Evolutionary conservation across 2,113 vertebrate genomes (phyloP).

Genomic region (Antechinus flavipes): DNA sequence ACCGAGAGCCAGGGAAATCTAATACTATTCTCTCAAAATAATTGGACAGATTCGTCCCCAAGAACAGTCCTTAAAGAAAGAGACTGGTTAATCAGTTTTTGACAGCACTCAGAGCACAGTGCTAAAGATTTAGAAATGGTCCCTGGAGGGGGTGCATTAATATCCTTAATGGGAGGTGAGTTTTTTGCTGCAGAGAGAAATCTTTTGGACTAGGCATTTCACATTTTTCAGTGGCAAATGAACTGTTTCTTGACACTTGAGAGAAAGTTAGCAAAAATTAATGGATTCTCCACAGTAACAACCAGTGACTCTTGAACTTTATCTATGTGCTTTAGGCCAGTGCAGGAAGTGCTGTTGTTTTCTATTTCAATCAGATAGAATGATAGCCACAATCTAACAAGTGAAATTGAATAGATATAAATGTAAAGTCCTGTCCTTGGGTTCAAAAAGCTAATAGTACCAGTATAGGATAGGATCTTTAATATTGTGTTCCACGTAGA

Average conservation of each 20-base stretch:
- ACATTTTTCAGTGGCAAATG: slow-evolving; percentile 40
- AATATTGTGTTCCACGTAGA: background rate
- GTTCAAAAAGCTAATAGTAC: background rate
- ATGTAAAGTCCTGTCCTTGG: background rate
- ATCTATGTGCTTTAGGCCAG: background rate
- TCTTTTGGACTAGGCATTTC: slow-evolving; percentile 20
- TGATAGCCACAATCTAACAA: background rate
- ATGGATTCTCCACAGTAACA: background rate
- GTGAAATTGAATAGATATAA: background rate
- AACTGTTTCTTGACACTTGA: slow-evolving; percentile 48
- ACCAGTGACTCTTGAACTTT: slow-evolving; percentile 10
- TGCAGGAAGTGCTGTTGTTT: background rate
- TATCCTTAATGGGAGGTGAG: slow-evolving; percentile 37
- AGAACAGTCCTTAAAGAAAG: slow-evolving; percentile 54
- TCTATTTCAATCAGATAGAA: background rate
- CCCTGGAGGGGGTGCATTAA: slow-evolving; percentile 30
- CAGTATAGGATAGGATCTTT: background rate
- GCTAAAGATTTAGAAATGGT: slow-evolving; percentile 37
- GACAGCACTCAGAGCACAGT: slow-evolving; percentile 29
- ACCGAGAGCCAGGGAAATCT: slow-evolving; percentile 31
- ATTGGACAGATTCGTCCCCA: slow-evolving; percentile 50
- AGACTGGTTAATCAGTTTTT: slow-evolving; percentile 54
- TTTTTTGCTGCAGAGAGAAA: slow-evolving; percentile 43
- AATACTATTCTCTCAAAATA: slow-evolving; percentile 65
- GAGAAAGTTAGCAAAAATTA: slow-evolving; percentile 51